Evolutionary conservation across 2,797 vertebrate genomes (phyloP).

Genomic region (Acanthis flammea): DNA sequence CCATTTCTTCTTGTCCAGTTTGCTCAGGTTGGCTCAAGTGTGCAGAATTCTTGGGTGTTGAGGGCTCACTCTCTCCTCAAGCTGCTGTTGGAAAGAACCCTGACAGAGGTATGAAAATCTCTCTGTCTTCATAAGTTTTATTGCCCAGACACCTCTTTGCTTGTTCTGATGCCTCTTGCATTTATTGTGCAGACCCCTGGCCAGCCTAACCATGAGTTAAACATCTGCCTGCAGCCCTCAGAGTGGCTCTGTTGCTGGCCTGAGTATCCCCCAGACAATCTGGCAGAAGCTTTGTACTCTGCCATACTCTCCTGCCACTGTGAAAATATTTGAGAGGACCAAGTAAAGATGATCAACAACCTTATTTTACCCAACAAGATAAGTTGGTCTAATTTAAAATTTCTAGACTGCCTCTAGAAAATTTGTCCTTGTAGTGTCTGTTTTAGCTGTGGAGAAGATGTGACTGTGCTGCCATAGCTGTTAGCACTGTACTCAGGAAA

Average conservation of each 20-base stretch:
- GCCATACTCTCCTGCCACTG: neutral
- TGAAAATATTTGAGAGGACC: neutral
- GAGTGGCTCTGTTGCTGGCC: neutral
- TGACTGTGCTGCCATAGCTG: neutral
- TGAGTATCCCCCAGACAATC: neutral
- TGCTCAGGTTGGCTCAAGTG: neutral
- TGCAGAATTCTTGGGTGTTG: fast-evolving
- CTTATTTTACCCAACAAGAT: neutral
- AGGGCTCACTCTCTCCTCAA: neutral
- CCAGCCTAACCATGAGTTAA: neutral
- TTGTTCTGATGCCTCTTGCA: neutral
- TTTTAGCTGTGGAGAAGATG: neutral
- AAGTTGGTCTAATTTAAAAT: neutral
- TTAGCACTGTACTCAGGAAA: neutral
- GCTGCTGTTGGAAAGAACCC: neutral
- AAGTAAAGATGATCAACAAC: neutral
- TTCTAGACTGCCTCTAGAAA: neutral
- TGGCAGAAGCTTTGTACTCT: neutral
- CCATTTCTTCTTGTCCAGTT: neutral
- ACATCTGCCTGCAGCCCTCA: neutral
- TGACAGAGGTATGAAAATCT: neutral
- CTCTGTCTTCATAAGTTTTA: neutral
- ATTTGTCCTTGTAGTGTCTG: neutral
- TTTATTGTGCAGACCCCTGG: neutral
- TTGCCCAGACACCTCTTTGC: neutral